These are phyloP conservation scores for Blastobasis adustella DNA, from an alignment of 2,888 invertebrate genomes.

Conservation along the genomic window DNA sequence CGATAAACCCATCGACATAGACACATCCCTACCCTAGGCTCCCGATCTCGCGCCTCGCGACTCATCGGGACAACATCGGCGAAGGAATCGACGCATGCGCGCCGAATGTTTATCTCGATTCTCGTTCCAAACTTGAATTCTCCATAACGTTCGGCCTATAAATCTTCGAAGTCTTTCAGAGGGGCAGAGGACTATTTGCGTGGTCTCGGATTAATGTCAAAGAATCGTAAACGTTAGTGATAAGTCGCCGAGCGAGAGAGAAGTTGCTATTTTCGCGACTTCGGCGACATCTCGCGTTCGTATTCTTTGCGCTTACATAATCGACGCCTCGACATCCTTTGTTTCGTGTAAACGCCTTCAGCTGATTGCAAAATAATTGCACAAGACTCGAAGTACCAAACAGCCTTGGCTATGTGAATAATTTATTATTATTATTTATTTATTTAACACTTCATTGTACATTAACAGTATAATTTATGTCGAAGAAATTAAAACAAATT, in stretches of 20 bases:
- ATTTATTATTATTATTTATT: no score
- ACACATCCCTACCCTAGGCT: conserved; percentile 23
- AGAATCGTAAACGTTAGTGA: conserved; percentile 28
- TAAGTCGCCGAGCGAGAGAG: background rate
- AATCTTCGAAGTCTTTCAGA: conserved; percentile 26
- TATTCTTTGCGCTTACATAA: no score
- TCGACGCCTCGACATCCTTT: no score
- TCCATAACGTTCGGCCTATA: conserved; percentile 38
- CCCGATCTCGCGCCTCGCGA: conserved; percentile 27
- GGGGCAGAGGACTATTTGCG: conserved; percentile 28
- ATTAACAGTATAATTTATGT: no score
- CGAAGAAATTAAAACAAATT: no score
- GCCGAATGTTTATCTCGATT: conserved; percentile 40
- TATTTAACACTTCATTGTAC: no score
- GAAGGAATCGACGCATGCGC: conserved; percentile 43
- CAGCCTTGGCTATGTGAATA: no score
- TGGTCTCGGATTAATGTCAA: conserved; percentile 26
- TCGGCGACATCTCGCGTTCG: no score
- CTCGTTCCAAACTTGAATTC: conserved; percentile 44
- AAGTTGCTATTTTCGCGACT: no score
- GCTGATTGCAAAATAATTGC: no score
- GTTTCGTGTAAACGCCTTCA: no score
- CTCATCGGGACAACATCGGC: conserved; percentile 38
- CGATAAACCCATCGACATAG: conserved; percentile 21
- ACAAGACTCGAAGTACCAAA: no score